Percentiles rank a stretch among this genome's conserved stretches.
Evolutionary conservation across 2,797 vertebrate genomes (phyloP).

Genomic region (Melanotaenia maccullochi): DNA sequence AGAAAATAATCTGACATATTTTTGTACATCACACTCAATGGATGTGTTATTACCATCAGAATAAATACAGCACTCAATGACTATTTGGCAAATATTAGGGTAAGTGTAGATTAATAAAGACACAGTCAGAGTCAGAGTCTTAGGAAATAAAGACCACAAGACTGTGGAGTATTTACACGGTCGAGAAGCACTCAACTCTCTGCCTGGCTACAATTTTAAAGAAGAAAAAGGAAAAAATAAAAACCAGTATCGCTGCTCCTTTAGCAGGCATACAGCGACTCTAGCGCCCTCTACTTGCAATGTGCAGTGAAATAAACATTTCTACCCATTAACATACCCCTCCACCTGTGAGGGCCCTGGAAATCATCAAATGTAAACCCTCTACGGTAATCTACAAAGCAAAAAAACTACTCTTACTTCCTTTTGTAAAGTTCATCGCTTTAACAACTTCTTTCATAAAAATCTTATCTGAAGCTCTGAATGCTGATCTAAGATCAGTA

Average conservation of each 20-base stretch:
- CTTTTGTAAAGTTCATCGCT: constrained; percentile 14
- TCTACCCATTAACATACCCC: constrained; percentile 59
- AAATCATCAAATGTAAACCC: constrained; percentile 45
- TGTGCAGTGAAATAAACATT: constrained; percentile 80
- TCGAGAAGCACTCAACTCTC: constrained; percentile 52
- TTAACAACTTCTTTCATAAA: constrained; percentile 11
- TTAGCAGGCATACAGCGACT: constrained; percentile 48
- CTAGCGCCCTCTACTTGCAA: constrained; percentile 70
- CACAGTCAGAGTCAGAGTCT: constrained; percentile 51
- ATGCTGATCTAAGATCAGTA: constrained; percentile 55
- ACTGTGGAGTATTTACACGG: constrained; percentile 68
- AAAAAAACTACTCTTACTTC: constrained; percentile 6
- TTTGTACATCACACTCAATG: constrained; percentile 76
- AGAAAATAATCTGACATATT: constrained; percentile 64
- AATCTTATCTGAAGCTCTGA: constrained; percentile 33
- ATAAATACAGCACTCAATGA: constrained; percentile 77
- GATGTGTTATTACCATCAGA: constrained; percentile 77
- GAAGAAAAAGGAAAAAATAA: constrained; percentile 12
- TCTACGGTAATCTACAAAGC: constrained; percentile 16
- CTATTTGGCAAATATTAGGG: constrained; percentile 76
- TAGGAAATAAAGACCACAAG: constrained; percentile 43
- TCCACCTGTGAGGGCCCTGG: constrained; percentile 63
- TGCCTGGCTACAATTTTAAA: constrained; percentile 29
- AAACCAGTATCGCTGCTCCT: constrained; percentile 56
- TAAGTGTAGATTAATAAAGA: constrained; percentile 70